phyloP scores from a whole-genome alignment of 2,113 vertebrate genomes.

The Tetrax tetrax region DNA sequence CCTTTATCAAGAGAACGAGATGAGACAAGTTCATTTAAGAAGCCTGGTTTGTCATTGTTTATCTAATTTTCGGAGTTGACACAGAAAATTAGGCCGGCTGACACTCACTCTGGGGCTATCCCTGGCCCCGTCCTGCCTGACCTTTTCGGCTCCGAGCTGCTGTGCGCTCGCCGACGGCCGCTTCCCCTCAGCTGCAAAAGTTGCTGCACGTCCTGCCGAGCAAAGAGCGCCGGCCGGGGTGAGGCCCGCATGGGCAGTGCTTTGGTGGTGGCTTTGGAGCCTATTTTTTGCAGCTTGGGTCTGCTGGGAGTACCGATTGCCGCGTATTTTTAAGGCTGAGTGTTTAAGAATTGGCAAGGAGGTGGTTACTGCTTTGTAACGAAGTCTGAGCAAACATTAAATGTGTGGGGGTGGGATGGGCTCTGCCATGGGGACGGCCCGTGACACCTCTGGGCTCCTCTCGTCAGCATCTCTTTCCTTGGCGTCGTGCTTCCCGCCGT shows the following conservation, averaged over 20 bases:
- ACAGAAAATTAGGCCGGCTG: constrained; percentile 81
- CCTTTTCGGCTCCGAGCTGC: constrained; percentile 55
- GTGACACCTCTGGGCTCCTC: neutral
- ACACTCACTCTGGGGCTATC: constrained; percentile 71
- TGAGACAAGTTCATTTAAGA: constrained; percentile 92
- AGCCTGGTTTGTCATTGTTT: constrained; percentile 81
- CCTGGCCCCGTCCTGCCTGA: constrained; percentile 72
- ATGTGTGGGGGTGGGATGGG: accelerated
- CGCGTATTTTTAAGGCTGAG: neutral
- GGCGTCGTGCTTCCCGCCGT: neutral
- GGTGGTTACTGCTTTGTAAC: no score
- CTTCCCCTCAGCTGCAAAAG: constrained; percentile 27
- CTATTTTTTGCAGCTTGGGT: neutral
- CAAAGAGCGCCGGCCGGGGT: neutral
- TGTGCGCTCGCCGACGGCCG: neutral
- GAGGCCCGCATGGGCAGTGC: no score
- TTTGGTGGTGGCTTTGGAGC: neutral
- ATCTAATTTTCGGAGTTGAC: constrained; percentile 87
- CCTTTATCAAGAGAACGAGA: constrained; percentile 81
- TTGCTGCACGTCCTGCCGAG: neutral
- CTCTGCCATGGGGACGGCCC: neutral
- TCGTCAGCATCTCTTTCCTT: neutral
- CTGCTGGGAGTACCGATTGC: neutral
- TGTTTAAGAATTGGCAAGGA: neutral
- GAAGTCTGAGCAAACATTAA: neutral